Evolutionary conservation across 2,888 invertebrate species (phyloP).

Genomic region (Synergus laeviventris): DNA sequence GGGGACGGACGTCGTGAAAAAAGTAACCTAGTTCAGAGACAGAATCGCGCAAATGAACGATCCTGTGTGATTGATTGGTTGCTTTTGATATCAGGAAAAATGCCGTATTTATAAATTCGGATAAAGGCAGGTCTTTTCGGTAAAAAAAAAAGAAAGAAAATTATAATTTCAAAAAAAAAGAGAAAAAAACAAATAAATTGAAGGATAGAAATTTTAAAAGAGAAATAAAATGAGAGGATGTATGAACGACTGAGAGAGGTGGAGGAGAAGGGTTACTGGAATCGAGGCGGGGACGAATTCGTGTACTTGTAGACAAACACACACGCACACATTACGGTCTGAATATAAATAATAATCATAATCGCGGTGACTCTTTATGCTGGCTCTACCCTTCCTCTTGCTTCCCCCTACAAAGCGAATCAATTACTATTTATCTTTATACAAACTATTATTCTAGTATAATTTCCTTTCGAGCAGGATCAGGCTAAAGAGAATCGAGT

Average conservation of each 20-base stretch:
- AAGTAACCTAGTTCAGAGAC: slow-evolving; percentile 1
- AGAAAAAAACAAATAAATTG: slow-evolving; percentile 32
- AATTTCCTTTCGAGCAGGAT: slow-evolving; percentile 31
- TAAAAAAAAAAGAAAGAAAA: slow-evolving; percentile 15
- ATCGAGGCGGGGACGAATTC: slow-evolving; percentile 43
- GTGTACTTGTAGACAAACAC: slow-evolving; percentile 56
- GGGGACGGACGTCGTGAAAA: slow-evolving; percentile 17
- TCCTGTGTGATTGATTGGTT: neutral
- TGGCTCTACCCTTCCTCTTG: slow-evolving; percentile 77
- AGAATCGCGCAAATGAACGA: slow-evolving; percentile 9
- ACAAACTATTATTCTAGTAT: slow-evolving; percentile 25
- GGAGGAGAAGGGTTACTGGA: slow-evolving; percentile 48
- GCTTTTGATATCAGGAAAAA: neutral
- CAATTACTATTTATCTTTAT: slow-evolving; percentile 52
- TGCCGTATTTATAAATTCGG: neutral
- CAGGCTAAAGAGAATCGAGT: slow-evolving; percentile 40
- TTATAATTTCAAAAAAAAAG: neutral
- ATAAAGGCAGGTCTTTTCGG: neutral
- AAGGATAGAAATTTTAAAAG: neutral
- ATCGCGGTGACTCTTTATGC: slow-evolving; percentile 71
- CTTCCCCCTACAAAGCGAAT: slow-evolving; percentile 74
- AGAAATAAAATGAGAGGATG: slow-evolving; percentile 46
- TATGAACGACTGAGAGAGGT: slow-evolving; percentile 47
- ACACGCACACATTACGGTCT: slow-evolving; percentile 54
- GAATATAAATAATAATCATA: slow-evolving; percentile 49